These are phyloP conservation scores for Drosophila neotestacea DNA, from an alignment of 2,888 invertebrate species.

Conservation along the genomic window DNA sequence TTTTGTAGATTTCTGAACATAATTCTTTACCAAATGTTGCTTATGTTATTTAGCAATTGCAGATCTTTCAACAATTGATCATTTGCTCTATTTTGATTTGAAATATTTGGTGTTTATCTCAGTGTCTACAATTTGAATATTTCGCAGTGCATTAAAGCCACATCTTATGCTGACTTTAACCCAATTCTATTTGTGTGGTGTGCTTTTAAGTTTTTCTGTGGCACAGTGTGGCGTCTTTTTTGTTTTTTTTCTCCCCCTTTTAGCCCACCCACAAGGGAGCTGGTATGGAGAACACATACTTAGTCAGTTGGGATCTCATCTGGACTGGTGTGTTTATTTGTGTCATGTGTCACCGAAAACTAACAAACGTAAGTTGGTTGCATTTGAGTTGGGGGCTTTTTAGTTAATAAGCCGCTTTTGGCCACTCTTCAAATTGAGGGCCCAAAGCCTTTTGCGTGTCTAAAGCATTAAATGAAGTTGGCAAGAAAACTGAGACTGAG, in stretches of 20 bases:
- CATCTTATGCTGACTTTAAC: slow-evolving; percentile 12
- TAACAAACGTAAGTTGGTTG: slow-evolving; percentile 9
- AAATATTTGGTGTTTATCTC: neutral
- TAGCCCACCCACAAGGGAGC: slow-evolving; percentile 17
- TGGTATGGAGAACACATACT: slow-evolving; percentile 2
- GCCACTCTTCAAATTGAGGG: slow-evolving; percentile 43
- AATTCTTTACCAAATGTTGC: no score
- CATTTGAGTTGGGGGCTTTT: slow-evolving; percentile 17
- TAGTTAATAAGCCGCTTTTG: slow-evolving; percentile 75
- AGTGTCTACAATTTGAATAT: neutral
- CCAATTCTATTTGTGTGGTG: slow-evolving; percentile 6
- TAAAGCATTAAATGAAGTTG: slow-evolving; percentile 14
- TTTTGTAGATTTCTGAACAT: no score
- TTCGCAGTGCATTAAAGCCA: slow-evolving; percentile 9
- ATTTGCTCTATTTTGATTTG: neutral
- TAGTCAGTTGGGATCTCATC: slow-evolving; percentile 1
- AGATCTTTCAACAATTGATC: neutral
- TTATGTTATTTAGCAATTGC: no score
- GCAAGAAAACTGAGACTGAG: slow-evolving; percentile 20
- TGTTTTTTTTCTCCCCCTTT: neutral
- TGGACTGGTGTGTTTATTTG: slow-evolving; percentile 15
- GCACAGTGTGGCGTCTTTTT: slow-evolving; percentile 7
- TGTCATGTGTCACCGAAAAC: slow-evolving; percentile 24
- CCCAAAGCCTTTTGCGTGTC: slow-evolving; percentile 3
- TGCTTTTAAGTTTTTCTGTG: slow-evolving; percentile 5